Percentiles rank a stretch among this genome's conserved stretches.
phyloP scores from a whole-genome alignment of 2,888 invertebrate genomes.

The Eilema depressum region DNA sequence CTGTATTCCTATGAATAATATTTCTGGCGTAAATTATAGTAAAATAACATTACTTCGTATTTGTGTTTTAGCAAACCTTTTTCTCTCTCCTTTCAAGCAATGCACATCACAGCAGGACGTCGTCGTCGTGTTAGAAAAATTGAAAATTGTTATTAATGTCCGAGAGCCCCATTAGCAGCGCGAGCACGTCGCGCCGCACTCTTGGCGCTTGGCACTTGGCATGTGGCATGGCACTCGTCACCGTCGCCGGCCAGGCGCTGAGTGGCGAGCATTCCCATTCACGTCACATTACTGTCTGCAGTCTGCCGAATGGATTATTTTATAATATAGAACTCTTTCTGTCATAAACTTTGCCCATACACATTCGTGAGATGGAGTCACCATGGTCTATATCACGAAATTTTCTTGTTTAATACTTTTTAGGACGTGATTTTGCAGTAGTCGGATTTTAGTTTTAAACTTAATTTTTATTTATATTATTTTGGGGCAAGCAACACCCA shows the following conservation, averaged over 20 bases:
- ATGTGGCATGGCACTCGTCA: background rate
- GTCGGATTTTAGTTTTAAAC: no score
- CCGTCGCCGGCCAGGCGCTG: background rate
- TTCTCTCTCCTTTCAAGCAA: background rate
- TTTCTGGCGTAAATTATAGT: background rate
- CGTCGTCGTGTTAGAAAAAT: background rate
- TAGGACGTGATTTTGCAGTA: no score
- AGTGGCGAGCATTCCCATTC: background rate
- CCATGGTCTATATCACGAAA: background rate
- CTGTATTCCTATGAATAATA: background rate
- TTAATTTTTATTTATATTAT: no score
- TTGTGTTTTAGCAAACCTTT: background rate
- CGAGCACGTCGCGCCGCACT: slow-evolving; percentile 6
- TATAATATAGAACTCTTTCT: background rate
- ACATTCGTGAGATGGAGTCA: background rate
- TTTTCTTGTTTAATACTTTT: no score
- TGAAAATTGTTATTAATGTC: background rate
- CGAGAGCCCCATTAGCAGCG: slow-evolving; percentile 1
- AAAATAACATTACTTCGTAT: background rate
- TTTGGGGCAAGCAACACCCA: no score
- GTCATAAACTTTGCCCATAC: background rate
- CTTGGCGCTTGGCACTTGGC: no score
- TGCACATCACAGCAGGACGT: background rate
- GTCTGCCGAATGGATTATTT: background rate
- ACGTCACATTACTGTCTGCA: background rate